Evolutionary conservation across 92 coral and sea anemone species (phyloP).

Genomic region (Paramuricea clavata): DNA sequence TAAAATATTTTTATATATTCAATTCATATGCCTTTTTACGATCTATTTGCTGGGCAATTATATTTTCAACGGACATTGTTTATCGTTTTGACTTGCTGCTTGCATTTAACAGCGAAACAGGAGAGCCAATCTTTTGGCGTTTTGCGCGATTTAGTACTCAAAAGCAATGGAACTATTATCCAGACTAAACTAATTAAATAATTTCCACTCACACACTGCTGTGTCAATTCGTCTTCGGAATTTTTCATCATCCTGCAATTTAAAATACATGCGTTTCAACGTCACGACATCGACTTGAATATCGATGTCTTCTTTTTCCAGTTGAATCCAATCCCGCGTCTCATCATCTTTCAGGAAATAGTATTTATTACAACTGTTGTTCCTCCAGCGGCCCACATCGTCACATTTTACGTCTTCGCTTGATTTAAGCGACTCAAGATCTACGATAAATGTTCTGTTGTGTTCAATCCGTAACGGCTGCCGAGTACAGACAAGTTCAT

Average conservation of each 20-base stretch:
- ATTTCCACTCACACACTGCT: constrained; percentile 34
- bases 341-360: constrained; percentile 45
- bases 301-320: constrained; percentile 20
- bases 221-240: constrained; percentile 62
- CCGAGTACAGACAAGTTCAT: constrained; percentile 45
- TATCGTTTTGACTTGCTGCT: too few relatives aligned
- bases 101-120: too few relatives aligned
- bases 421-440: constrained; percentile 59
- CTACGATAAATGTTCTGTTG: constrained; percentile 58
- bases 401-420: constrained; percentile 66
- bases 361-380: constrained; percentile 62
- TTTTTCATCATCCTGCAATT: constrained; percentile 53
- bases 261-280: constrained; percentile 60
- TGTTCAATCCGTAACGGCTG: constrained; percentile 65
- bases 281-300: constrained; percentile 38
- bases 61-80: too few relatives aligned
- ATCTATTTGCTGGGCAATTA: too few relatives aligned
- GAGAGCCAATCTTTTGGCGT: not conserved
- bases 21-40: too few relatives aligned
- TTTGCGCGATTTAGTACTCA: not conserved
- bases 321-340: constrained; percentile 28
- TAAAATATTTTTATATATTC: too few relatives aligned
- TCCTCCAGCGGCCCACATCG: constrained; percentile 65
- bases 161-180: not conserved
- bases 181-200: too few relatives aligned